phyloP scores from a whole-genome alignment of 1,140 invertebrate species.

The Drosophila arawakana region DNA sequence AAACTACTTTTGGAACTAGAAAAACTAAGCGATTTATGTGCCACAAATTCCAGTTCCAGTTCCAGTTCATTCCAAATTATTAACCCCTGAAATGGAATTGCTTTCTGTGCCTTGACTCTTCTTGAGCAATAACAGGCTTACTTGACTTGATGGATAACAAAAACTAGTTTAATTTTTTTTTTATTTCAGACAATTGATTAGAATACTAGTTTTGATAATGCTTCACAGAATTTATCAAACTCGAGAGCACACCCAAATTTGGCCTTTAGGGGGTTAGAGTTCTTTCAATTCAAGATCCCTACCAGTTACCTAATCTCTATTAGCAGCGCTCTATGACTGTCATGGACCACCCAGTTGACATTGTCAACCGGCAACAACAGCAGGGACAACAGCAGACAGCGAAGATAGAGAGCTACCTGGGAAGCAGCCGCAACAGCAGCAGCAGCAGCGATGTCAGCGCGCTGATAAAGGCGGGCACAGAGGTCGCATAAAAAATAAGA shows the following conservation, averaged over 20 bases:
- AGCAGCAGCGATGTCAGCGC: slow-evolving; percentile 61
- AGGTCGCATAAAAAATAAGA: slow-evolving; percentile 56
- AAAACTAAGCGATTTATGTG: too few species aligned
- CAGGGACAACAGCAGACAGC: slow-evolving; percentile 3
- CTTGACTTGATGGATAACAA: too few species aligned
- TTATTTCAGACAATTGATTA: too few species aligned
- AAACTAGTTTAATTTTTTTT: too few species aligned
- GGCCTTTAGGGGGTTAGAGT: not conserved
- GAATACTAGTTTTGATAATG: too few species aligned
- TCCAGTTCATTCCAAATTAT: too few species aligned
- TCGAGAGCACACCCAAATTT: slow-evolving; percentile 2
- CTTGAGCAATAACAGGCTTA: too few species aligned
- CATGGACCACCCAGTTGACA: slow-evolving; percentile 50
- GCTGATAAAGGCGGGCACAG: slow-evolving; percentile 63
- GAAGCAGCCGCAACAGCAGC: slow-evolving; percentile 32
- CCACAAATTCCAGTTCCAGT: too few species aligned
- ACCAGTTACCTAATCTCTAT: slow-evolving; percentile 57
- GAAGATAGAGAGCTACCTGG: slow-evolving; percentile 55
- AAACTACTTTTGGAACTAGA: too few species aligned
- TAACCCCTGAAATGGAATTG: too few species aligned
- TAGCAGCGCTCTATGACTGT: slow-evolving; percentile 59
- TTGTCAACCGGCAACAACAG: slow-evolving; percentile 45
- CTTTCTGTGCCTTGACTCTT: too few species aligned
- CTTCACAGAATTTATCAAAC: too few species aligned
- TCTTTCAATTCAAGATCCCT: not conserved